phyloP scores from a whole-genome alignment of 2,113 vertebrate genomes.

The Amphiprion percula region DNA sequence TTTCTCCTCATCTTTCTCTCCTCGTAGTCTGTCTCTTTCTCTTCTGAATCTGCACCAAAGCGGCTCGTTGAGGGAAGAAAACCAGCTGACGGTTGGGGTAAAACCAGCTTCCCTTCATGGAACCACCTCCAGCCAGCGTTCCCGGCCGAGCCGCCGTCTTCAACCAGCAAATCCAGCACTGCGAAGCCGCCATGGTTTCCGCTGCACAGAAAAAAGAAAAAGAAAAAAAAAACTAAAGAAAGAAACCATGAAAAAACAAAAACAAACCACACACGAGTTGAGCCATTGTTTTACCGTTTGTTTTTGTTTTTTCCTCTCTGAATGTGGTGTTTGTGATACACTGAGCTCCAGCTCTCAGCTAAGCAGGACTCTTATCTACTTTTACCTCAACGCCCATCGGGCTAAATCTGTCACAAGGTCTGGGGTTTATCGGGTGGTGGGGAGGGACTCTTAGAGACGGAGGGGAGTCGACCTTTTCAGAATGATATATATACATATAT shows the following conservation, averaged over 20 bases:
- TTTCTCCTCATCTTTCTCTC: constrained; percentile 24
- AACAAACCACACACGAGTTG: constrained; percentile 82
- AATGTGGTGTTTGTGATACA: constrained; percentile 82
- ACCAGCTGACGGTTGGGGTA: not conserved
- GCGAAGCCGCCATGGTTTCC: constrained; percentile 82
- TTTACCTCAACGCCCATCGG: constrained; percentile 87
- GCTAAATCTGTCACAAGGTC: constrained; percentile 85
- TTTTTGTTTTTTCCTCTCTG: constrained; percentile 84
- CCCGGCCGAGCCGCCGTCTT: constrained; percentile 85
- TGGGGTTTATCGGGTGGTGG: constrained; percentile 76
- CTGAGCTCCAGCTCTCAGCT: constrained; percentile 84
- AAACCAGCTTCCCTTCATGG: constrained; percentile 70
- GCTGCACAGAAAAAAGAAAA: constrained; percentile 83
- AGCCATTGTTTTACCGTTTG: constrained; percentile 89
- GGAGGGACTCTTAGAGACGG: constrained; percentile 69
- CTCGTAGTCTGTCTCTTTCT: constrained; percentile 51
- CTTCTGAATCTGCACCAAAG: constrained; percentile 80
- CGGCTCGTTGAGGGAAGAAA: constrained; percentile 43
- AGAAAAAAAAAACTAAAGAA: constrained; percentile 57
- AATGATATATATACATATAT: constrained; percentile 73
- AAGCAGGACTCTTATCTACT: constrained; percentile 87
- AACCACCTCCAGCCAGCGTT: constrained; percentile 67
- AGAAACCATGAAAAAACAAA: constrained; percentile 56
- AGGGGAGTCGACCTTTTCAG: constrained; percentile 74
- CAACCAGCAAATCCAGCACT: constrained; percentile 93